These are phyloP conservation scores for Drosophila nigrodunni DNA, from an alignment of 1,140 invertebrate species.

Conservation along the genomic window DNA sequence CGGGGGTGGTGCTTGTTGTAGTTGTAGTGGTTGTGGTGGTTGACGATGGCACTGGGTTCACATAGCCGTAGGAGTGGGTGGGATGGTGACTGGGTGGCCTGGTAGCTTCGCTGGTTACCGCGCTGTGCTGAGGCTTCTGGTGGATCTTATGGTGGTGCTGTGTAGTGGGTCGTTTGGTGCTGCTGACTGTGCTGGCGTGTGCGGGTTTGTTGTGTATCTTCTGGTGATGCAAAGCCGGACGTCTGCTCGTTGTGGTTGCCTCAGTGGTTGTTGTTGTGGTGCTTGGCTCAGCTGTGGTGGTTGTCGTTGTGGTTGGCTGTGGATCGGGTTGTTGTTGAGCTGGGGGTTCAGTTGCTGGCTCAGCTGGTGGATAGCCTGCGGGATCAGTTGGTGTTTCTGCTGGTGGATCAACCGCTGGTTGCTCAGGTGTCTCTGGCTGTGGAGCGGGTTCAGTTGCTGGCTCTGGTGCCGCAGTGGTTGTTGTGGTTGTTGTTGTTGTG, in stretches of 20 bases:
- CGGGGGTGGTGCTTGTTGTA: constrained; percentile 55
- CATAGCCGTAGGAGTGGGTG: constrained; percentile 45
- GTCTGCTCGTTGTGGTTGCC: constrained; percentile 62
- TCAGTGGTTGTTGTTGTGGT: constrained; percentile 40
- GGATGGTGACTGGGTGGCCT: constrained; percentile 17
- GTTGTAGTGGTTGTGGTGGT: constrained; percentile 40
- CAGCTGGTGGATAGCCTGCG: constrained; percentile 46
- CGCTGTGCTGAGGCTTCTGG: constrained; percentile 53
- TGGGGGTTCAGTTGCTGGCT: constrained; percentile 64
- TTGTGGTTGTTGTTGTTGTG: constrained; percentile 24
- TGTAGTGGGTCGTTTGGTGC: constrained; percentile 32
- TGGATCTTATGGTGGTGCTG: constrained; percentile 56
- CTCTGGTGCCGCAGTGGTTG: constrained; percentile 34
- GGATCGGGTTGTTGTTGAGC: constrained; percentile 59
- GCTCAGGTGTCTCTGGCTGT: neutral
- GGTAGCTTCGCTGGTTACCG: constrained; percentile 46
- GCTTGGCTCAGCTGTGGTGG: constrained; percentile 46
- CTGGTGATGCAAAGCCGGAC: constrained; percentile 54
- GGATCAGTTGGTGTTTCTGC: constrained; percentile 59
- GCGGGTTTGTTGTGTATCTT: constrained; percentile 42
- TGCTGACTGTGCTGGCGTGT: constrained; percentile 8
- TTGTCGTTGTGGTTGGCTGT: constrained; percentile 60
- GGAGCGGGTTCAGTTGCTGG: constrained; percentile 71
- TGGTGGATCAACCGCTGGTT: neutral
- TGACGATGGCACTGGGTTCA: constrained; percentile 40